phyloP scores from a whole-genome alignment of 2,797 vertebrate species.

The Macroramphosus scolopax region DNA sequence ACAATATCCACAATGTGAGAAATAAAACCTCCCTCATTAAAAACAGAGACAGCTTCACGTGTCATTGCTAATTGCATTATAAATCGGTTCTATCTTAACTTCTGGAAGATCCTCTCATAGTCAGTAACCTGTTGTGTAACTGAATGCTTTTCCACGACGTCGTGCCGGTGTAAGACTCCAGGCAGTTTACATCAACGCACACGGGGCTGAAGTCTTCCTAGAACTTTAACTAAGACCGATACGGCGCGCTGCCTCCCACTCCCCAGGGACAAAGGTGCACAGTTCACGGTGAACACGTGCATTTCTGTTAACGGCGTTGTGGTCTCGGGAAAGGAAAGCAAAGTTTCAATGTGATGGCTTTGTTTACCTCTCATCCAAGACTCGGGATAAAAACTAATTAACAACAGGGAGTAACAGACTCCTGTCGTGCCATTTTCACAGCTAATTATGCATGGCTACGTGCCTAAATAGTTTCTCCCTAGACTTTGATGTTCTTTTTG shows the following conservation, averaged over 20 bases:
- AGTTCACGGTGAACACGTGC: constrained; percentile 31
- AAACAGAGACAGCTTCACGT: no score
- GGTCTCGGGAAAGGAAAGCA: constrained; percentile 48
- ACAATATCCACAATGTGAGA: no score
- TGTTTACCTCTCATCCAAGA: constrained; percentile 78
- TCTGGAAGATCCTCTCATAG: no score
- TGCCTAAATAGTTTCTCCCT: constrained; percentile 74
- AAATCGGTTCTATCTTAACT: no score
- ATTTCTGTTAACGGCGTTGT: constrained; percentile 42
- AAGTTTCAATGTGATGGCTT: constrained; percentile 69
- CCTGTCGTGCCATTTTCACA: constrained; percentile 77
- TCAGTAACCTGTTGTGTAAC: neutral
- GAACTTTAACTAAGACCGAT: constrained; percentile 29
- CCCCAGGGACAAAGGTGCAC: constrained; percentile 31
- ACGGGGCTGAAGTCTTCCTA: constrained; percentile 22
- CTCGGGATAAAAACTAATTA: constrained; percentile 77
- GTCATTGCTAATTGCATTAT: no score
- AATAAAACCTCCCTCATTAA: no score
- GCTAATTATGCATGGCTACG: constrained; percentile 80
- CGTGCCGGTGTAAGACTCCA: neutral
- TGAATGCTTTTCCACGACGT: neutral
- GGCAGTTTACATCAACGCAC: constrained; percentile 1
- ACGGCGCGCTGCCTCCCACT: constrained; percentile 26
- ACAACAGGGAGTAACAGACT: constrained; percentile 70
- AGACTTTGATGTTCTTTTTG: constrained; percentile 76